Evolutionary conservation across 1,140 invertebrate species (phyloP), one percentile per base, ranked within the genome.

Genomic region (Coelopa frigida): DNA sequence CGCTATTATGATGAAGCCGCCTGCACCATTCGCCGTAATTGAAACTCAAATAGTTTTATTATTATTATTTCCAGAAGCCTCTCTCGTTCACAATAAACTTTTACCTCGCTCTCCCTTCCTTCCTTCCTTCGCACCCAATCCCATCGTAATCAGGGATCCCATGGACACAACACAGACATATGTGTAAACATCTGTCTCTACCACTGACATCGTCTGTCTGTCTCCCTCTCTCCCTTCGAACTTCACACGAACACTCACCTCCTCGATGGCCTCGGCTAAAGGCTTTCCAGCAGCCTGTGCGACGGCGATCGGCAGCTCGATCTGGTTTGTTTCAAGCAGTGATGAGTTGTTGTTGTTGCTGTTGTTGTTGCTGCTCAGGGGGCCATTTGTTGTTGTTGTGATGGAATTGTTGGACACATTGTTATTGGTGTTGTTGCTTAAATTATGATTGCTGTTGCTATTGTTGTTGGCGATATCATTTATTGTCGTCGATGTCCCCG

Each of bases 231-330:
- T n/a, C n/a, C n/a, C n/a, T n/a, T n/a, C n/a, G n/a, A n/a, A n/a
- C n/a, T n/a, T n/a, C n/a, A n/a, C 5, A 38, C 11, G 27, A 33
- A 24, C 15, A 32, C 71, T 65, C 61, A 83, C 81, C 75, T 81
- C 72, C 48, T 78, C 73, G 40, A 84, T 71, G 29, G 81, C 82
- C 44, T 77, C 73, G 53, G 79, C 79, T 20, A 86, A 64, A 2
- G 78, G 72, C 59, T 78, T 76, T n/a, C 79, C 83, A 33, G 76
- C 61, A 31, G 71, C 76, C 59, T 82, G 68, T 21, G 85, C 81
- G 62, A 87, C 83, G n/a, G 78, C 59, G 26, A 70, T 59, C 15
- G 67, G 57, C 20, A 69, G 49, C 43, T 57, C 52, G 17, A 63
- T 57, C 24, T 59, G 57, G 22, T 63, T 58, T 37, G 55, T 29